These are phyloP conservation scores for Apantesis nais DNA, from an alignment of 2,888 invertebrate genomes.

Conservation along the genomic window DNA sequence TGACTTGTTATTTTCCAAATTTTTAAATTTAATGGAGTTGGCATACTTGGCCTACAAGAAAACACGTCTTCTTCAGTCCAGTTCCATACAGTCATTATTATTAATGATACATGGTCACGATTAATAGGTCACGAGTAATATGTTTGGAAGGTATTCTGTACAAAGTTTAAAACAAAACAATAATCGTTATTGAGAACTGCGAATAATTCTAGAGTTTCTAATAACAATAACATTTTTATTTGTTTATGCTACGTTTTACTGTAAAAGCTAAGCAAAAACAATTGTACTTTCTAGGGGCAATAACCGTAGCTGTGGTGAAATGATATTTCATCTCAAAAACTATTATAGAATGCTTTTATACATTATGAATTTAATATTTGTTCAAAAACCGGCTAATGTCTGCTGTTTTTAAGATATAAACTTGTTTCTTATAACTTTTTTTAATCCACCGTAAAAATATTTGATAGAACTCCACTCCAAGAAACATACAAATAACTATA, in stretches of 20 bases:
- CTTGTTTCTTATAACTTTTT: too few species aligned
- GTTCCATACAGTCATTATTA: neutral
- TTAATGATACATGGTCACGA: too few species aligned
- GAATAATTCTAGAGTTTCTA: constrained; percentile 5
- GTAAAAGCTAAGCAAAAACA: constrained; percentile 2
- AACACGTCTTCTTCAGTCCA: neutral
- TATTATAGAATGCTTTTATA: neutral
- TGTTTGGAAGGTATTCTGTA: neutral
- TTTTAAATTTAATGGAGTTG: too few species aligned
- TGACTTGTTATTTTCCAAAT: neutral
- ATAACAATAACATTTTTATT: constrained; percentile 12
- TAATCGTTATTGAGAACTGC: constrained; percentile 10
- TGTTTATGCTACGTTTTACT: constrained; percentile 8
- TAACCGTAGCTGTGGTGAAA: neutral
- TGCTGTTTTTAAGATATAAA: neutral
- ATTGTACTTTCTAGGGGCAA: neutral
- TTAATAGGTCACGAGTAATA: neutral
- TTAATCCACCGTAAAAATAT: too few species aligned
- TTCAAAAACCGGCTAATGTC: neutral
- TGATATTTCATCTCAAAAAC: neutral
- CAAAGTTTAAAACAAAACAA: constrained; percentile 5
- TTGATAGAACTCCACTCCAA: neutral
- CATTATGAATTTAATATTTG: neutral
- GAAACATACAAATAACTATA: neutral
- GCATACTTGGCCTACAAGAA: neutral